These are phyloP conservation scores for Desoria tigrina DNA, from an alignment of 2,888 invertebrate genomes.

Conservation along the genomic window DNA sequence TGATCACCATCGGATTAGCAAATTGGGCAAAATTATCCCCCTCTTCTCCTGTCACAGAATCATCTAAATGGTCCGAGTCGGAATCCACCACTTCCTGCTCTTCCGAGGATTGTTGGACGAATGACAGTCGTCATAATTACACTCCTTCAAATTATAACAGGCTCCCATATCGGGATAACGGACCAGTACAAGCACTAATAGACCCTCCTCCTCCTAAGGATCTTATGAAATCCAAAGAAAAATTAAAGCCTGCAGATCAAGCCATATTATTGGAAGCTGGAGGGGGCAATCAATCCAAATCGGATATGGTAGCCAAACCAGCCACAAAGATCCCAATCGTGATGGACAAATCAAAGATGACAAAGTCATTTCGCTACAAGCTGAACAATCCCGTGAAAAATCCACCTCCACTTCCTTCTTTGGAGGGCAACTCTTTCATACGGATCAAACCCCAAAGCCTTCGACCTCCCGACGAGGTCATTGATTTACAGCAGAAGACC, in stretches of 20 bases:
- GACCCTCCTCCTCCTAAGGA: not conserved
- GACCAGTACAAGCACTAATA: not conserved
- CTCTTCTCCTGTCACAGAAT: not conserved
- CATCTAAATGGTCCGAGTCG: too few species aligned
- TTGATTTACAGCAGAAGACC: not conserved
- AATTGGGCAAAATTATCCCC: not conserved
- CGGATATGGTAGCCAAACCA: constrained; percentile 4
- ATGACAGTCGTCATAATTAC: not conserved
- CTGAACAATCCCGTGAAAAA: constrained; percentile 4
- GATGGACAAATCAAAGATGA: not conserved
- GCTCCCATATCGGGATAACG: not conserved
- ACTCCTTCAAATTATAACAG: not conserved
- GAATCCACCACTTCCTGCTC: not conserved
- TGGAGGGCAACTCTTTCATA: not conserved
- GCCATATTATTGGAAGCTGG: too few species aligned
- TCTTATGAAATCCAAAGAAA: not conserved
- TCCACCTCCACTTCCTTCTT: constrained; percentile 11
- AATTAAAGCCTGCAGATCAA: not conserved
- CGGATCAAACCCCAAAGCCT: not conserved
- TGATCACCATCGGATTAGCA: too few species aligned
- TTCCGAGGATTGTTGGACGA: not conserved
- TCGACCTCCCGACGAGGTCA: constrained; percentile 7
- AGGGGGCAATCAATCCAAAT: not conserved
- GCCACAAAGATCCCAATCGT: constrained; percentile 3
- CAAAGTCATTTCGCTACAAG: not conserved